phyloP scores from a whole-genome alignment of 2,113 vertebrate genomes.

The Pterocles orientalis region DNA sequence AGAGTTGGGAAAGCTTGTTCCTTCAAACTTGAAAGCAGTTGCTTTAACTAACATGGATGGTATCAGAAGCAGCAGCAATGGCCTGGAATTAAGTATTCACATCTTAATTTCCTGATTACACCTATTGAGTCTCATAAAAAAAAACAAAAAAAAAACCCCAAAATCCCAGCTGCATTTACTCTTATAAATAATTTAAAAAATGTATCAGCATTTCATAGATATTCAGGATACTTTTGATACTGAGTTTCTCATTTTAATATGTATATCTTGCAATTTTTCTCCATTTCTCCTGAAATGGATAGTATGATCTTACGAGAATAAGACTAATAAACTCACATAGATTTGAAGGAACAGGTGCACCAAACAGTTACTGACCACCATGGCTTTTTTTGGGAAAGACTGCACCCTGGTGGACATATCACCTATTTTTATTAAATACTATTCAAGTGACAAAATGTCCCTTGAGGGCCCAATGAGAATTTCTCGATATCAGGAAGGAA shows the following conservation, averaged over 20 bases:
- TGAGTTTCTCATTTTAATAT: not conserved
- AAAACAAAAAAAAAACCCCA: not conserved
- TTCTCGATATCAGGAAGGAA: not conserved
- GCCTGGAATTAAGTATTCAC: not conserved
- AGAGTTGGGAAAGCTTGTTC: not conserved
- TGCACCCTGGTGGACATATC: conserved; percentile 24
- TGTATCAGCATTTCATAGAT: not conserved
- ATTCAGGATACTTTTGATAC: not conserved
- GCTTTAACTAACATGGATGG: not conserved
- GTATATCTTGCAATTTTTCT: not conserved
- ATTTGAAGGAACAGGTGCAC: not conserved
- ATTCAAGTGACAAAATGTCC: not conserved
- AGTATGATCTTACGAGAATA: not conserved
- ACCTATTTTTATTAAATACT: conserved; percentile 9
- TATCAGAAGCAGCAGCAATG: not conserved
- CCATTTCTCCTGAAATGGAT: not conserved
- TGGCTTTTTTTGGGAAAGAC: not conserved
- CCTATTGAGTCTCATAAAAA: not conserved
- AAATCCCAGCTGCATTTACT: not conserved
- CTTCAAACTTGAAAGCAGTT: not conserved
- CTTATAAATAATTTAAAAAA: not conserved
- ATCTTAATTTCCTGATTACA: not conserved
- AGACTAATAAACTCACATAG: not conserved
- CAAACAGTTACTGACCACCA: not conserved
- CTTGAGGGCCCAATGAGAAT: not conserved